Percentiles rank a stretch among this genome's conserved stretches.
Conservation (phyloP, 2,113 vertebrate genomes). For the Pseudois nayaur region DNA sequence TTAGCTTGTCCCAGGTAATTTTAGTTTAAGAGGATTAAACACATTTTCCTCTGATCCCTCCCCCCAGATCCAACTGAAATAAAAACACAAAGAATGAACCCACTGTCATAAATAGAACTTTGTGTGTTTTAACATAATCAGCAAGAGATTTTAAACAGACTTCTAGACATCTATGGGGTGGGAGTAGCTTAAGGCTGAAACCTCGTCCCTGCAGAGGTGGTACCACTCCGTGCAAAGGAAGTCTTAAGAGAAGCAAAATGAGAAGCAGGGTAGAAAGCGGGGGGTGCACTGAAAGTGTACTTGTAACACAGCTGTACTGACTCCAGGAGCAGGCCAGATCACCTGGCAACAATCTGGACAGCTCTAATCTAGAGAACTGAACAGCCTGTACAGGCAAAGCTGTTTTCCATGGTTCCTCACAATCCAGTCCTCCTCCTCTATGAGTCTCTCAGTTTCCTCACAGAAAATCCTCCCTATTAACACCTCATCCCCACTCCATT, state of each 20-base stretch:
- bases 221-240: background rate
- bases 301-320: background rate
- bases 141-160: background rate
- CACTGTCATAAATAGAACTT: background rate
- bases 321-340: background rate
- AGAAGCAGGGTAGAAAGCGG: background rate
- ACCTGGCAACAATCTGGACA: background rate
- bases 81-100: background rate
- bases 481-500: background rate
- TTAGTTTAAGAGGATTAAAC: background rate
- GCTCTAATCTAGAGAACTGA: background rate
- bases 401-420: background rate
- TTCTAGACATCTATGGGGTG: background rate
- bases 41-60: background rate
- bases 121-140: slow-evolving; percentile 20
- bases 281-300: background rate
- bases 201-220: background rate
- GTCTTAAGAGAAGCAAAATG: background rate
- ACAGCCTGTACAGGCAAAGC: background rate
- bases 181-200: background rate
- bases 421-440: background rate
- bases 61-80: background rate
- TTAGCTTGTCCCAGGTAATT: background rate
- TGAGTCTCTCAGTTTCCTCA: background rate
- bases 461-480: background rate